phyloP scores from a whole-genome alignment of 2,113 vertebrate species.

The Pachypanchax playfairii region DNA sequence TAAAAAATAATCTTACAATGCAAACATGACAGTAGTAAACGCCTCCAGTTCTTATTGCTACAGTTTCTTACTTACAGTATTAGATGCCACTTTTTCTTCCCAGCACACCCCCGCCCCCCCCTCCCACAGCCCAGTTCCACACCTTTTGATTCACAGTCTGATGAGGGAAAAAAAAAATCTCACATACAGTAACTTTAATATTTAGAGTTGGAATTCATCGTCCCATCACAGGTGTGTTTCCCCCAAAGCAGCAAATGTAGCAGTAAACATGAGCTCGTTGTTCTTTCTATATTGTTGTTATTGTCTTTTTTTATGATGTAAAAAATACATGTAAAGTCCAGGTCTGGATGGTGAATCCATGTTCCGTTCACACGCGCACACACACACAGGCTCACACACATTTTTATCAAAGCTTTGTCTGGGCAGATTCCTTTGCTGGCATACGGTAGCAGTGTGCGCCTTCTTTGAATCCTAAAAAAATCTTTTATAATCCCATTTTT shows the following conservation, averaged over 20 bases:
- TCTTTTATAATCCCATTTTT: conserved; percentile 58
- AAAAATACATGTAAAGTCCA: conserved; percentile 48
- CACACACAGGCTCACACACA: conserved; percentile 46
- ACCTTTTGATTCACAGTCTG: conserved; percentile 82
- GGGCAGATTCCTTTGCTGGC: conserved; percentile 75
- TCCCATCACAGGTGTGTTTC: conserved; percentile 53
- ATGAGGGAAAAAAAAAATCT: conserved; percentile 66
- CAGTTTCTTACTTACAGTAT: conserved; percentile 81
- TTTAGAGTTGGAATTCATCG: conserved; percentile 72
- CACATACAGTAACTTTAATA: conserved; percentile 64
- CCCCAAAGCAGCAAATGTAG: conserved; percentile 73
- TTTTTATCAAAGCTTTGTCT: conserved; percentile 92
- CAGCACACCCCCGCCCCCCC: conserved; percentile 37
- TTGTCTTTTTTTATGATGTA: conserved; percentile 35
- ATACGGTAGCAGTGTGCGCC: conserved; percentile 58
- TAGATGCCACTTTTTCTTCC: conserved; percentile 73
- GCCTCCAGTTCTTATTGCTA: conserved; percentile 87
- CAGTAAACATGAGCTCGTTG: conserved; percentile 55
- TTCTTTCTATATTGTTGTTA: conserved; percentile 28
- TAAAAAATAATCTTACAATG: conserved; percentile 83
- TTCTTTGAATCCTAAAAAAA: conserved; percentile 66
- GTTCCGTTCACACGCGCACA: conserved; percentile 56
- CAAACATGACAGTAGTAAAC: conserved; percentile 85
- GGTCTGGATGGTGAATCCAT: conserved; percentile 80
- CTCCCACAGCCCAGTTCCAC: conserved; percentile 57